Base-by-base conservation (phyloP, 1,140 invertebrate genomes). In the Rhagoletis zephyria region DNA sequence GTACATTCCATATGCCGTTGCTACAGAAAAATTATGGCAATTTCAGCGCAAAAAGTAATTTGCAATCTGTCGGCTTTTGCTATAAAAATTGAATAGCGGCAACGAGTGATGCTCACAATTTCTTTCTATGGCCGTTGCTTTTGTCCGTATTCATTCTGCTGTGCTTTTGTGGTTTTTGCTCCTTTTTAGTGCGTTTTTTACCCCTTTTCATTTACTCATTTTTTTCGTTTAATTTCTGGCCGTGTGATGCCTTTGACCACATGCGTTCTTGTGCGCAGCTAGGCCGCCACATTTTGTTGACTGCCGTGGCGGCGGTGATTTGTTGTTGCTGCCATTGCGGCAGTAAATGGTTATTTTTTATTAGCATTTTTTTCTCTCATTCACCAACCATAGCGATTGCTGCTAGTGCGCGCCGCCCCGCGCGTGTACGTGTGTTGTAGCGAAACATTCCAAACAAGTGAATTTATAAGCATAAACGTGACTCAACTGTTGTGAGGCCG, bases 31-130 rank as follows among this genome's bases (percentile, higher is more conserved):
- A 81, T 81, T 81, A 56, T 81, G 74, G 74, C 74, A 81, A 81
- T 81, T 81, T 81, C 74, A 81, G 74, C 48, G n/a, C 74, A 56
- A 60, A 87, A 87, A 87, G 87, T 87, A 87, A 87, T 87, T 87
- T 87, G 87, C 87, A 87, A 87, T 87, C 74, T 87, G 87, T 87
- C 87, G 87, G 74, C 59, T 87, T 87, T 87, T 87, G 74, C 74
- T 87, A 85, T 87, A 87, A 61, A 87, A 42, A 60, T 45, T 59
- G 70, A 74, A 56, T 59, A 77, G 67, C 48, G 56, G 67, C 48
- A 70, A 77, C 65, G 70, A 87, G 40, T 87, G 86, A 87, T 87
- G 86, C 67, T 51, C 59, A 61, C 67, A 77, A 65, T 87, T 87
- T 87, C 70, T 64, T 87, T 74, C 65, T 51, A 60, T 40, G 6